phyloP scores from a whole-genome alignment of 2,888 invertebrate species.

The Blera fallax region DNA sequence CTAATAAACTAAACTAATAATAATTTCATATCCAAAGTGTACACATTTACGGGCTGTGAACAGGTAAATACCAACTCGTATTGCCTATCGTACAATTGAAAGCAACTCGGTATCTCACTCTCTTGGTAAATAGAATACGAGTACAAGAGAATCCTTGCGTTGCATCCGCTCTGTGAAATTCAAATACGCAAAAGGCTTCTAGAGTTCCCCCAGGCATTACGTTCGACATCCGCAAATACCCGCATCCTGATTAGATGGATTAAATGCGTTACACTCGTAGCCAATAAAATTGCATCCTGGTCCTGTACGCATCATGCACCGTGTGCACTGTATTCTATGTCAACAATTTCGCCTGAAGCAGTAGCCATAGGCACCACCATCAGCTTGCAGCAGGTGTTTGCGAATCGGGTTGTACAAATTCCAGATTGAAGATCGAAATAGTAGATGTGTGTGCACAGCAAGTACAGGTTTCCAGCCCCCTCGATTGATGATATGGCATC shows the following conservation, averaged over 20 bases:
- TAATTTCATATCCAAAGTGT: conserved; percentile 53
- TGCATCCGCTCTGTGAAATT: conserved; percentile 39
- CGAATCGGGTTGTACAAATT: conserved; percentile 43
- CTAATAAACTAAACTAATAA: conserved; percentile 59
- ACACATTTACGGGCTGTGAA: conserved; percentile 39
- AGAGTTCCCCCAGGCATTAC: conserved; percentile 57
- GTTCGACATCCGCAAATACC: conserved; percentile 66
- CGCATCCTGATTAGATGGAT: conserved; percentile 71
- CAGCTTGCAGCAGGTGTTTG: conserved; percentile 46
- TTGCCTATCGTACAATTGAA: conserved; percentile 30
- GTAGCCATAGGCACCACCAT: background rate
- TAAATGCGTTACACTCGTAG: conserved; percentile 62
- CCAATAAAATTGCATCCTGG: conserved; percentile 53
- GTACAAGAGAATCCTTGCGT: conserved; percentile 32
- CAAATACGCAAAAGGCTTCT: conserved; percentile 54
- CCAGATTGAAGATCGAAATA: conserved; percentile 43
- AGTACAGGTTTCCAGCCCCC: background rate
- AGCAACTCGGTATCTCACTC: conserved; percentile 47
- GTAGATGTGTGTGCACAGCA: conserved; percentile 8
- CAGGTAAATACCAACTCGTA: conserved; percentile 47
- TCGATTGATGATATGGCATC: conserved; percentile 50
- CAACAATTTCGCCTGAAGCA: conserved; percentile 44
- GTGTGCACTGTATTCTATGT: conserved; percentile 30
- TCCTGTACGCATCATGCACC: conserved; percentile 21
- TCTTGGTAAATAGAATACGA: conserved; percentile 52